Base-by-base conservation (phyloP, 2,113 vertebrate species). In the Lamprotornis superbus region DNA sequence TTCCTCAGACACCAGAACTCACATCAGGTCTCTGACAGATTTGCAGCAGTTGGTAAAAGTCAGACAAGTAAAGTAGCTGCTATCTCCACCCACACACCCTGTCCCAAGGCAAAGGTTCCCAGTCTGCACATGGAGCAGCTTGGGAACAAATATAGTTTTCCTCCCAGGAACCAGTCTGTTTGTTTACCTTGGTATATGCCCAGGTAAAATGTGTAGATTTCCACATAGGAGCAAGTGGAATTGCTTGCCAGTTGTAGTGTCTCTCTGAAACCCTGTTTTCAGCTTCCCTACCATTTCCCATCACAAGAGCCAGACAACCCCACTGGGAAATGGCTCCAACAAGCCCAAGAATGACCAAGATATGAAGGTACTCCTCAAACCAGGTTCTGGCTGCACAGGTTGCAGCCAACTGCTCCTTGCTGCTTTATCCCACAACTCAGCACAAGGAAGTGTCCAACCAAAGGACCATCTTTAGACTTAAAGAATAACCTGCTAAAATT, bases 111-210 rank as follows among this genome's bases (percentile, higher is more conserved):
- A 90, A 90, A 88, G 57, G 24, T 23, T 40, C 44, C 40, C 30
- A 33, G 39, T 55, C 49, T 79, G 39, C 42, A 70, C 67, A 33
- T 4, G 12, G 80, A 90, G 37, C 33, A 44, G 44, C 55, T 42
- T 15, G 5, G 40, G 49, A 83, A 83, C 28, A 47, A 78, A 75
- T 1, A 10, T 10, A 44, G 15, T 31, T 86, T 90, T 83, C 76
- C 59, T 92, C 86, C 56, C 68, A 81, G 86, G 90, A 92, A 67
- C 37, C 7, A 2, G n/a, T 31, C 49, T 86, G 71, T 89, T 95
- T 92, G 71, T 89, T 95, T 92, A 70, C 79, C 42, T 92, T 77
- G 77, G 86, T 92, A 50, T 22, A 28, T 52, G 30, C 75, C 82
- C 90, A 83, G 37, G 16, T 52, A 82, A 82, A 92, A 71, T 1